Evolutionary conservation across 1,140 invertebrate species (phyloP), one percentile per base, ranked within the genome.

Genomic region (Elymnias hypermnestra): DNA sequence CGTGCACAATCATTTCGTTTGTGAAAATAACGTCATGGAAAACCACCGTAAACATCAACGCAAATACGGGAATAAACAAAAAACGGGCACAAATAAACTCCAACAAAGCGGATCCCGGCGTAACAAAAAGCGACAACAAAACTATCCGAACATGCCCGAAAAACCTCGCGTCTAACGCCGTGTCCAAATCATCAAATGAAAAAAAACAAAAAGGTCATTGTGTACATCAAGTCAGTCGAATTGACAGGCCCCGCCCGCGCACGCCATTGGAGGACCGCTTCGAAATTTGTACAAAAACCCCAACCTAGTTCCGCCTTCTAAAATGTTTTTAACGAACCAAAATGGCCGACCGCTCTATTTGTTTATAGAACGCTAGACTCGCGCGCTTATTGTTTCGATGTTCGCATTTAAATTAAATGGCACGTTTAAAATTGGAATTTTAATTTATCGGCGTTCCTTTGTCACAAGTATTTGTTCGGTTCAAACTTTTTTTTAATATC

Each of bases 301-400:
- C 75, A 68, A 74, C 70, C 75, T 82, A 82, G 77, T 76, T 79
- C 79, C 79, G 79, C 79, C 79, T 83, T 83, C 79, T 82, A 83
- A 83, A 81, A 83, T 83, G 75, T 79, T 83, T 83, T 83, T 77
- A 77, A 75, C 71, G 66, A 72, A 68, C 67, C 76, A 83, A 81
- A 77, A 83, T 79, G 75, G 75, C 75, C 62, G 70, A 57, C 62
- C 58, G 53, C 60, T 70, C 72, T 72, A 74, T 74, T 74, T 63
- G 53, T 63, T 63, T 49, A 63, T 63, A 63, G 56, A 63, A 46
- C 50, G 45, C 46, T 63, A 53, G 46, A 47, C 33, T 51, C 46
- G 45, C 50, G 52, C 44, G 48, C 37, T 53, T 39, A 53, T 63
- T 50, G 47, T 50, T 50, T 43, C 39, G 43, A 48, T 53, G 46